phyloP scores from a whole-genome alignment of 2,113 vertebrate genomes.

The Aleadryas rufinucha region DNA sequence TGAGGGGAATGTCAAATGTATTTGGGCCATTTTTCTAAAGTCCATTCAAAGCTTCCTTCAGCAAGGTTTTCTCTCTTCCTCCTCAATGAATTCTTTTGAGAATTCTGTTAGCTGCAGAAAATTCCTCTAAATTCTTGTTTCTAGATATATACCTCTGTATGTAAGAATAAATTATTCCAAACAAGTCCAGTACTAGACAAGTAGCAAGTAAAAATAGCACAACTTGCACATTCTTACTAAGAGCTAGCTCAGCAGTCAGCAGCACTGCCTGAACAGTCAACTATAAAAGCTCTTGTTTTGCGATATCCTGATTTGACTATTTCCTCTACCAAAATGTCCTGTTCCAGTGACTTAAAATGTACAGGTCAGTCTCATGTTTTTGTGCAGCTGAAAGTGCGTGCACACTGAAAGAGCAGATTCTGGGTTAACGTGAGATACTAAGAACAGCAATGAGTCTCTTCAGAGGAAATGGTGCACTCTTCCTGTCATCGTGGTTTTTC shows the following conservation, averaged over 20 bases:
- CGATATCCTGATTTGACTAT: background rate
- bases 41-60: background rate
- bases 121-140: background rate
- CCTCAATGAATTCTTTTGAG: background rate
- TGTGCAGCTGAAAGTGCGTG: background rate
- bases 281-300: background rate
- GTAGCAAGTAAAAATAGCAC: slow-evolving; percentile 9
- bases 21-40: background rate
- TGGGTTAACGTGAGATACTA: background rate
- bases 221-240: background rate
- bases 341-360: background rate
- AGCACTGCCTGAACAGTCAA: background rate
- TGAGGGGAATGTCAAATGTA: background rate
- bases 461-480: background rate
- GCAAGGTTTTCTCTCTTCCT: background rate
- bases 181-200: background rate
- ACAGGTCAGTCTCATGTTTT: background rate
- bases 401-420: background rate
- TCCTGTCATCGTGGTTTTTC: background rate
- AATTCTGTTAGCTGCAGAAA: background rate
- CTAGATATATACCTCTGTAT: background rate
- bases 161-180: background rate
- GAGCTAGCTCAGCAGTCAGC: background rate
- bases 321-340: background rate
- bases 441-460: background rate